Base-by-base conservation (phyloP, 2,797 vertebrate genomes). In the Eidolon dupreanum region DNA sequence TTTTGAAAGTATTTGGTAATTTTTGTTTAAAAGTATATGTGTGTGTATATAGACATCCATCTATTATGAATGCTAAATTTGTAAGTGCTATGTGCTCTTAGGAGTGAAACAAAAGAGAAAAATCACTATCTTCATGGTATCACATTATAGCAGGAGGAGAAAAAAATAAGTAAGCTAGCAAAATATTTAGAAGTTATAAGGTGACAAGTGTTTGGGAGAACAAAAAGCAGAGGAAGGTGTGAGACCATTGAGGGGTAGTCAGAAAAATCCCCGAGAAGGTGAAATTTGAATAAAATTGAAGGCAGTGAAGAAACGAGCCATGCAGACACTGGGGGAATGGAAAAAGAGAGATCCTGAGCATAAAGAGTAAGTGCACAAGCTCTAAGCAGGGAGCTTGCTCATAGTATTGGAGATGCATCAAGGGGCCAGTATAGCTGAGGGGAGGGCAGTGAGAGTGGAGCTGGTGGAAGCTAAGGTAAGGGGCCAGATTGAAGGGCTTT, bases 231-330 rank as follows among this genome's bases (percentile, higher is more conserved):
- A 68, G 43, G 16, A 70, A 55, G 5, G 24, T 1, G 6, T 75
- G 33, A 43, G 26, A 31, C 10, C 20, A 3, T 79, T 20, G 24
- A 33, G 24, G 7, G 16, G n/a, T 17, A 36, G 53, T 53, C 51
- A 94, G 41, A 33, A 55, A 49, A 49, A 17, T 49, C 33, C n/a
- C 15, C 13, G 24, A 78, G 38, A 53, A 77, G 13, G 11, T 59
- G 84, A 93, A 28, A 46, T 63, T 63, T 38, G 17, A 65, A 22
- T 70, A 53, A 65, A 85, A 59, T 8, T 51, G 33, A 73, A 88
- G 24, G 26, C 9, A 5, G 26, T 16, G 28, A 38, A 61, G 2
- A 43, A 41, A 26, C 6, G 61, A 88, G 8, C 20, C 28, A 15
- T 2, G 15, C 55, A 46, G 61, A 31, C 3, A 20, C 41, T 26